Conservation (phyloP, 1,140 invertebrate species). For the Sogatella furcifera region DNA sequence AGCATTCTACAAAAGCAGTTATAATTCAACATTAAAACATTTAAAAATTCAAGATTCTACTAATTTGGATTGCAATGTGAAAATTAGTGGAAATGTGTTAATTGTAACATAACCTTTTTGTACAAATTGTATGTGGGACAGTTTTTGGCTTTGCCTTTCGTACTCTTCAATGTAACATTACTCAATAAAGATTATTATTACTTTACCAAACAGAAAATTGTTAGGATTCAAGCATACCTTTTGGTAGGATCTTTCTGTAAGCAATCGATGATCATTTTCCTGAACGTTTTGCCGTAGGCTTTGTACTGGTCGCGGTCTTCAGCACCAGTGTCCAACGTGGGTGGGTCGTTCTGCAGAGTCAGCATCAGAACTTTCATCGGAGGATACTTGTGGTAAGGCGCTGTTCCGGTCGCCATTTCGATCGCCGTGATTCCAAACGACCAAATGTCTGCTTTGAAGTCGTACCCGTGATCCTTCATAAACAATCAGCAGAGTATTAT, state of each 20-base stretch:
- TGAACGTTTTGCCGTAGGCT: constrained; percentile 92
- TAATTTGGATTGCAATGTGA: too few relatives aligned
- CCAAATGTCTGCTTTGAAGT: constrained; percentile 99
- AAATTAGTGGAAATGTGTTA: too few relatives aligned
- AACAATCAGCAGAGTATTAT: not conserved
- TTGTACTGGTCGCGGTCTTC: constrained; percentile 98
- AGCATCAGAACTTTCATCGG: constrained; percentile 99
- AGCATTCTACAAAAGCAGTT: too few relatives aligned
- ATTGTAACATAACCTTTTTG: too few relatives aligned
- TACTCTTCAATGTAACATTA: too few relatives aligned
- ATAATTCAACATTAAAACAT: too few relatives aligned
- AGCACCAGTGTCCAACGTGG: constrained; percentile 86
- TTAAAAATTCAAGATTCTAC: too few relatives aligned
- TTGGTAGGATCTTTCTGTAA: constrained; percentile 91
- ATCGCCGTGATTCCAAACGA: constrained; percentile 98
- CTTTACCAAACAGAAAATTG: too few relatives aligned
- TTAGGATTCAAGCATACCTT: constrained; percentile 36
- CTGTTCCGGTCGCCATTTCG: constrained; percentile 96
- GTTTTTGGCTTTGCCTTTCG: too few relatives aligned
- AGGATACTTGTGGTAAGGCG: constrained; percentile 97
- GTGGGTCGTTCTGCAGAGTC: constrained; percentile 96
- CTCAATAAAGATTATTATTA: too few relatives aligned
- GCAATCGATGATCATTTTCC: constrained; percentile 91
- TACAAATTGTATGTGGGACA: too few relatives aligned
- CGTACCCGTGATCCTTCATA: constrained; percentile 87